A percentile compares a stretch with the other conserved stretches of the same genome.
phyloP scores from a whole-genome alignment of 2,797 vertebrate genomes.

The Gymnoscopelus microlampas region DNA sequence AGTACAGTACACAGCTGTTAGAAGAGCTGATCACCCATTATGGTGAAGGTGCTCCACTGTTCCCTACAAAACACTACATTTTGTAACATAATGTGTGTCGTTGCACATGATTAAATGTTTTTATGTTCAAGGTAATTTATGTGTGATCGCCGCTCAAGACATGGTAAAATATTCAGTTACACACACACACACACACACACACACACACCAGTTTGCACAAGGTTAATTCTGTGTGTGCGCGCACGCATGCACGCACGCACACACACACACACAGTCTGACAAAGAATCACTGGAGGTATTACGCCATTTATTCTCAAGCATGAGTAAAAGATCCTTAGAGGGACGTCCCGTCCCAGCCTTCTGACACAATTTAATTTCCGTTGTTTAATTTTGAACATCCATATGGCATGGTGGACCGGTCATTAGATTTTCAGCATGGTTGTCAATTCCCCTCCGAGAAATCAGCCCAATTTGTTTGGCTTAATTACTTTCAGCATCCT shows the following conservation, averaged over 20 bases:
- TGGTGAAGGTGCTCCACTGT: no score
- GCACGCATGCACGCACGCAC: background rate
- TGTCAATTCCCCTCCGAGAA: slow-evolving; percentile 22
- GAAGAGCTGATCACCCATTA: no score
- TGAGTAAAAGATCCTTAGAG: background rate
- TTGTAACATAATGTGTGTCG: no score
- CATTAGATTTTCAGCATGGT: background rate
- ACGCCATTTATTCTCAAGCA: background rate
- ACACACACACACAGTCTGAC: slow-evolving; percentile 4
- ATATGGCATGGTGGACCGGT: background rate
- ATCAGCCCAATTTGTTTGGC: slow-evolving; percentile 33
- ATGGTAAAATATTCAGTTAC: no score
- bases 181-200: background rate
- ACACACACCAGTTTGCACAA: no score
- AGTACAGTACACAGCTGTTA: no score
- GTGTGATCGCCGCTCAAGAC: no score
- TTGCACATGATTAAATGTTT: no score
- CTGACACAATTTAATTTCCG: background rate
- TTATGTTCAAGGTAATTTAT: no score
- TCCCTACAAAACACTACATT: no score
- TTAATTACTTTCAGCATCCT: slow-evolving; percentile 43
- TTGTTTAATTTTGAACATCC: slow-evolving; percentile 14
- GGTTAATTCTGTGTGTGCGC: no score
- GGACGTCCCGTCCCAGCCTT: background rate
- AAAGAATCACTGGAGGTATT: background rate